Base-by-base conservation (phyloP, 2,113 vertebrate species). In the Sphyrna mokarran region DNA sequence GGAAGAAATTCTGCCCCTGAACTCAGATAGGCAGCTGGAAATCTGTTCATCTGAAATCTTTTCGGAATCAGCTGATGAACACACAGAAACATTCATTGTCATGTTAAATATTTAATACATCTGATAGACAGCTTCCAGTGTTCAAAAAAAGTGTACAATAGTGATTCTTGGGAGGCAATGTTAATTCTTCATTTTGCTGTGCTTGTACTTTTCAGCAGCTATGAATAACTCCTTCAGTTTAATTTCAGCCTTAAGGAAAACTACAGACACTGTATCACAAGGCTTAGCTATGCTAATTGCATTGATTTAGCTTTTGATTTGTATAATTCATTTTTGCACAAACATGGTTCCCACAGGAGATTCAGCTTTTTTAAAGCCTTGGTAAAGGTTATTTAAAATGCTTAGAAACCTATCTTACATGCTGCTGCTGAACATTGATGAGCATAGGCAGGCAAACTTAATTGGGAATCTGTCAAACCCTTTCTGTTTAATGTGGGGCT, bases 251-350 rank as follows among this genome's bases (percentile, higher is more conserved):
- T 95, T 76, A 72, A 95, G 94, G 94, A 95, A 95, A 95, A 76
- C 69, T 95, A 23, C 94, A 95, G 68, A 68, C 43, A 95, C 68
- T 29, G 68, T 72, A 76, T 95, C 94, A 61, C 68, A 48, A 54
- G 69, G 94, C 94, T 95, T 95, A 95, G 69, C 48, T 72, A 95
- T 95, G 94, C 26, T 95, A 95, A 95, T 95, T 95, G 22, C 43
- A 95, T 95, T 70, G 94, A 95, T 95, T 95, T 95, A 48, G 94
- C 94, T 95, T 70, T 95, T 95, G 94, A 95, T 95, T 95, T 95
- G 94, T 95, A 72, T 95, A 72, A 95, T 95, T 95, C 94, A 95
- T 95, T 95, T 95, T 95, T 76, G 43, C 94, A 95, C 94, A 54
- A 72, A 95, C 94, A 70, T 18, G 54, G 43, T 95, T 95, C 94